Conservation (phyloP, 2,888 invertebrate species). For the Andrena praecox region DNA sequence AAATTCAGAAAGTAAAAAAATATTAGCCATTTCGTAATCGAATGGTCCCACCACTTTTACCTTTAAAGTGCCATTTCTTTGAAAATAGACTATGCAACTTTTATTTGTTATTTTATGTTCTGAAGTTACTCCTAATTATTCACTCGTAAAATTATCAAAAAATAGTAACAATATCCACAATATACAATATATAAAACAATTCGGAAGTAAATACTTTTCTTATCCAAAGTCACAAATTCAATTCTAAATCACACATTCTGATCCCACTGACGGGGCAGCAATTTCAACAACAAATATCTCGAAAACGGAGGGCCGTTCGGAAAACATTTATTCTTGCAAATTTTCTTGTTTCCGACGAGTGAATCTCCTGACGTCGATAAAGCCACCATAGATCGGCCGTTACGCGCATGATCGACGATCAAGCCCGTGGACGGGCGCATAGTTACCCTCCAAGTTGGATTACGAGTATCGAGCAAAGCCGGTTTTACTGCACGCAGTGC, state of each 20-base stretch:
- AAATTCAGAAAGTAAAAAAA: no score
- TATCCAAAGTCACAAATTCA: no score
- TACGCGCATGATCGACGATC: constrained; percentile 9
- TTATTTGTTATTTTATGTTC: no score
- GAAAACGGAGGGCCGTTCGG: not conserved
- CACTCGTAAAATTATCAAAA: no score
- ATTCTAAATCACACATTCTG: not conserved
- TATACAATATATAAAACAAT: no score
- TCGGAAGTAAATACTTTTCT: no score
- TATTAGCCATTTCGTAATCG: no score
- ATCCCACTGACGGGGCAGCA: not conserved
- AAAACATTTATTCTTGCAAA: not conserved
- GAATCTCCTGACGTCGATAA: constrained; percentile 1
- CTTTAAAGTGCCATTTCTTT: no score
- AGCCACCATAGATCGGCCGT: constrained; percentile 8
- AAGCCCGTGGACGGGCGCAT: constrained; percentile 7
- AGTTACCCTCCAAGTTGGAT: constrained; percentile 61
- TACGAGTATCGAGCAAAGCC: constrained; percentile 54
- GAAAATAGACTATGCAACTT: no score
- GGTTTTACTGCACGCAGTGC: constrained; percentile 28
- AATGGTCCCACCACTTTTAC: no score
- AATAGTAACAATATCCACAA: no score
- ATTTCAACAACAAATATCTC: not conserved
- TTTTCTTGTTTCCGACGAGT: not conserved
- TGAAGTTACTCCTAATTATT: no score